phyloP scores from a whole-genome alignment of 2,113 vertebrate genomes.

The Leucopsar rothschildi region DNA sequence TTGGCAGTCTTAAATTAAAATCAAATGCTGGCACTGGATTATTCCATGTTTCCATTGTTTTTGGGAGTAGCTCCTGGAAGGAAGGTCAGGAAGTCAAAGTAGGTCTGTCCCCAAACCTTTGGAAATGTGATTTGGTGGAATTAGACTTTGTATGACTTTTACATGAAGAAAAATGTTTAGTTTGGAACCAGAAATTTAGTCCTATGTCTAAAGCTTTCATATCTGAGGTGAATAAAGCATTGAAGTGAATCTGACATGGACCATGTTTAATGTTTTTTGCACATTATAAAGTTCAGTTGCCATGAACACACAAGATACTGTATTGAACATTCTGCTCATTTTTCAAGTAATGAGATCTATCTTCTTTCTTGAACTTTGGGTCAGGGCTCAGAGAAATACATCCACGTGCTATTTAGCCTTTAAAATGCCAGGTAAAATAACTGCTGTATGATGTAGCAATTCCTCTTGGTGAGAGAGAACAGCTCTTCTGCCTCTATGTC shows the following conservation, averaged over 20 bases:
- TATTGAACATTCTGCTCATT: neutral
- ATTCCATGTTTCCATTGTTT: neutral
- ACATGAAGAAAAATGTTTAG: neutral
- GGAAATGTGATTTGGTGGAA: neutral
- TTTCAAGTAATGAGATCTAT: neutral
- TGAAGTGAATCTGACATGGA: neutral
- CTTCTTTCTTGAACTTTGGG: neutral
- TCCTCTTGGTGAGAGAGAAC: neutral
- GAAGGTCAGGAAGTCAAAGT: neutral
- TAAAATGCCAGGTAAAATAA: neutral
- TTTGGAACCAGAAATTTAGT: neutral
- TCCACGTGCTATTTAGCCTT: neutral
- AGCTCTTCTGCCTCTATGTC: neutral
- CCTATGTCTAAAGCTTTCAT: neutral
- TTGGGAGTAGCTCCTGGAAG: conserved; percentile 3
- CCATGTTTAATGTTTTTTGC: neutral
- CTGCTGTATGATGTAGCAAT: neutral
- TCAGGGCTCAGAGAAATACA: neutral
- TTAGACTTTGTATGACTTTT: neutral
- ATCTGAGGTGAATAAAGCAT: neutral
- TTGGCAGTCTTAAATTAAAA: neutral
- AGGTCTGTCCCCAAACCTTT: neutral
- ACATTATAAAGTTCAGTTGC: neutral
- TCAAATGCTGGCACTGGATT: neutral
- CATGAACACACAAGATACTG: neutral